Evolutionary conservation across 2,113 vertebrate species (phyloP), one percentile per base, ranked within the genome.

Genomic region (Hippocampus barbouri): DNA sequence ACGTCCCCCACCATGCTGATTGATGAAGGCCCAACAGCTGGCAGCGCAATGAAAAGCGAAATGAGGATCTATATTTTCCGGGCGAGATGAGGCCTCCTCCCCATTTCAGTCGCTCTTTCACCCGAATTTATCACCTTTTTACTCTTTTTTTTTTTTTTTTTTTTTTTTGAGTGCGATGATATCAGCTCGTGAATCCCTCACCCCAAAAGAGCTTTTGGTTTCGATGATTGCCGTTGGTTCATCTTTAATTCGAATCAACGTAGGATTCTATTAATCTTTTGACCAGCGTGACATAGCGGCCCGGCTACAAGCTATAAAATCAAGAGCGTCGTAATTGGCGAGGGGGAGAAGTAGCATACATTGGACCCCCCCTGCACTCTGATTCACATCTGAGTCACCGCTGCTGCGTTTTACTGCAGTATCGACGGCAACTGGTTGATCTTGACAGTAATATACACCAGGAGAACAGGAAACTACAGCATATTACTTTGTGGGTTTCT

Each of bases 401-500:
- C 23, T 93, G 94, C 94, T 94, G 93, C 89, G 88, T 91, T 91
- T 90, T 94, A 90, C 92, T 94, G 94, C 94, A 95, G 77, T 92
- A 90, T 92, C 89, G 88, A 89, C 93, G 90, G 87, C 89, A 71
- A 87, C 86, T 81, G 87, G 83, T 89, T 88, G 88, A 91, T 90
- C 88, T 85, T 92, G 90, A 91, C 81, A 86, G 91, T 86, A 83
- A 92, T n/a, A 23, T 38, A 41, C 62, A 15, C 88, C 75, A 84
- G 72, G 40, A 87, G 80, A 88, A 79, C 53, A 80, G 67, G 53
- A 79, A 68, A 69, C 61, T 47, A 40, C 64, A 86, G 85, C 86
- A 76, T 87, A 75, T 76, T 74, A 65, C 73, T 85, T 30, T 62
- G 71, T 81, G 81, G 90, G 85, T 90, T 91, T 84, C 79, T 84